These are phyloP conservation scores for Physella acuta DNA, from an alignment of 1,140 invertebrate genomes.

Conservation along the genomic window DNA sequence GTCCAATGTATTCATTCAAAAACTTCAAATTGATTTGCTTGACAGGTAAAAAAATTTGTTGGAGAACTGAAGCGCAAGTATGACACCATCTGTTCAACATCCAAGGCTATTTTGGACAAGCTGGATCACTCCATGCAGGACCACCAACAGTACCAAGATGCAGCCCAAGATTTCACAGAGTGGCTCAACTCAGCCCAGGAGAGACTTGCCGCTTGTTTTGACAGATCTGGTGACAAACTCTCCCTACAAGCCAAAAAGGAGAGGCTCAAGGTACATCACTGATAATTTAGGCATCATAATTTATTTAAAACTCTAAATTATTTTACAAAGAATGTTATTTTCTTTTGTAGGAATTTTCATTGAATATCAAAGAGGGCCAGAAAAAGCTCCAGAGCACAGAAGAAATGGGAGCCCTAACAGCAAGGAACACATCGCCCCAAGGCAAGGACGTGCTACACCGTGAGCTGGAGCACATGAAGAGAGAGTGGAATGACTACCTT, in stretches of 20 bases:
- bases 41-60: slow-evolving; percentile 73
- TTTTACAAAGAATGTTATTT: no score
- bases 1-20: no score
- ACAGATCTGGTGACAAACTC: slow-evolving; percentile 82
- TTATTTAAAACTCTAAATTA: no score
- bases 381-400: slow-evolving; percentile 73
- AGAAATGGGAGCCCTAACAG: slow-evolving; percentile 70
- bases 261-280: slow-evolving; percentile 76
- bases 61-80: slow-evolving; percentile 88
- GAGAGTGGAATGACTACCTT: slow-evolving; percentile 65
- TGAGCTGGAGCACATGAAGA: slow-evolving; percentile 69
- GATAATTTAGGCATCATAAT: no score
- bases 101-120: slow-evolving; percentile 80
- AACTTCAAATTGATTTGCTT: neutral
- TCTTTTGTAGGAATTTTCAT: slow-evolving; percentile 67
- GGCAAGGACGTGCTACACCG: slow-evolving; percentile 69
- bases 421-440: slow-evolving; percentile 75
- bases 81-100: slow-evolving; percentile 83
- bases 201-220: slow-evolving; percentile 83
- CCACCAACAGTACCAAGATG: slow-evolving; percentile 85
- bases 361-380: slow-evolving; percentile 72
- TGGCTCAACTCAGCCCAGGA: slow-evolving; percentile 86
- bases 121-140: slow-evolving; percentile 83
- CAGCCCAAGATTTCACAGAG: slow-evolving; percentile 83
- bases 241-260: slow-evolving; percentile 87